Base-by-base conservation (phyloP, 2,113 vertebrate genomes). In the Eurypyga helias region DNA sequence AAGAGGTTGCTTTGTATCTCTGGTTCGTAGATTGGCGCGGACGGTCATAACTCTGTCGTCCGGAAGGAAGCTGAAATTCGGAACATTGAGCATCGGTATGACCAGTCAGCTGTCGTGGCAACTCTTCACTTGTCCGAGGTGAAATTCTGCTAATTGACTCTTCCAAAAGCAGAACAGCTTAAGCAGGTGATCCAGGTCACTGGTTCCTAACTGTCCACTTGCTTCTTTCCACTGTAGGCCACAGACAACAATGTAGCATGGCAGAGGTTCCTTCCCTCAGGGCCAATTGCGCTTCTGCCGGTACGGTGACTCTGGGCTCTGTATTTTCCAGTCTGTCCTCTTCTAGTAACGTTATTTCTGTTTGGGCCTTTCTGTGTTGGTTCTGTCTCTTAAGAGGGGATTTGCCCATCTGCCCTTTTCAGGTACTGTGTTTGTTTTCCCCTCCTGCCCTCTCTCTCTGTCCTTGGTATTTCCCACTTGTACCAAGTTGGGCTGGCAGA, bases 181-280 rank as follows among this genome's bases (percentile, higher is more conserved):
- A 69, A 79, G 51, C 9, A 17, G 51, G 24, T 89, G 80, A 69
- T 66, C n/a, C 52, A 46, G 43, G 23, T 38, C 34, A 36, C 48
- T 24, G 31, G 34, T 69, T 78, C 1, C 11, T 58, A 83, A 61
- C 21, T 62, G 33, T 79, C 65, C 41, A 26, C 62, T 90, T 72
- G 57, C 52, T 91, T 89, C 43, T 83, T 64, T 83, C 25, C 52
- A 1, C 70, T 86, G 2, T 92, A 99, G 99, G 98, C 99, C 93
- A 99, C 99, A 41, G 99, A 99, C 96, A 99, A 99, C 97, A 99
- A 99, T 33, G 99, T 99, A 54, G 99, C 99, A 4, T 99, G 99
- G 99, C 99, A 99, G 98, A 98, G 99, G 91, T 99, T 99, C 97
- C 99, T 99, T 92, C 99, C 99, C 57, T 99, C 98, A 0, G 99